Base-by-base conservation (phyloP, 2,113 vertebrate species). In the Macroglossus sobrinus region DNA sequence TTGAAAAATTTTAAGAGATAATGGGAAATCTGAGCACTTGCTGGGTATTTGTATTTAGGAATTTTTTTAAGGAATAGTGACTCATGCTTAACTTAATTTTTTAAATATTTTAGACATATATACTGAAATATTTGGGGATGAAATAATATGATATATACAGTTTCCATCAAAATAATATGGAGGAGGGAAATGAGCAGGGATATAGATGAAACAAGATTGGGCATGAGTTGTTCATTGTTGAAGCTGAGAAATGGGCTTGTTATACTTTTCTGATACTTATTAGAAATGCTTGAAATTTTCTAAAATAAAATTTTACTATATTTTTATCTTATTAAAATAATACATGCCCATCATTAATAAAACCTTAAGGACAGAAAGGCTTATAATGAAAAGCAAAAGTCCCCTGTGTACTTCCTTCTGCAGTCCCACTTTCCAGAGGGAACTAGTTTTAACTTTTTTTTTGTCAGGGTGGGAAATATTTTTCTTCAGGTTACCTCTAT, bases 291-390 rank as follows among this genome's bases (percentile, higher is more conserved):
- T 75, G 35, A n/a, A 50, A 79, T 71, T 40, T 76, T 76, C 19
- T 35, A n/a, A 85, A 75, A 40, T 63, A 28, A 84, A 79, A 68
- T 84, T 78, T 43, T 53, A 45, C 40, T 84, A 14, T 91, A 76
- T 93, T 57, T 89, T 93, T 82, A 55, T 47, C 50, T 91, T 72
- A 53, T 33, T 84, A n/a, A 30, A 68, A 22, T 74, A 63, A 79
- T 35, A 53, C 18, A 57, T 35, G 3, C 1, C 30, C 55, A 71
- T 43, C 22, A 64, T 9, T 76, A 30, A 85, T 74, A 78, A 64
- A 40, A 76, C 35, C 13, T 76, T 64, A 45, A 63, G 9, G 30
- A 45, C n/a, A 78, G 22, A 78, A 86, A 33, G 18, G 30, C 38
- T 78, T 87, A 71, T 4, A 64, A 59, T 50, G 45, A 9, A 66